phyloP scores from a whole-genome alignment of 23 tunicate species.

The Ciona savignyi region DNA sequence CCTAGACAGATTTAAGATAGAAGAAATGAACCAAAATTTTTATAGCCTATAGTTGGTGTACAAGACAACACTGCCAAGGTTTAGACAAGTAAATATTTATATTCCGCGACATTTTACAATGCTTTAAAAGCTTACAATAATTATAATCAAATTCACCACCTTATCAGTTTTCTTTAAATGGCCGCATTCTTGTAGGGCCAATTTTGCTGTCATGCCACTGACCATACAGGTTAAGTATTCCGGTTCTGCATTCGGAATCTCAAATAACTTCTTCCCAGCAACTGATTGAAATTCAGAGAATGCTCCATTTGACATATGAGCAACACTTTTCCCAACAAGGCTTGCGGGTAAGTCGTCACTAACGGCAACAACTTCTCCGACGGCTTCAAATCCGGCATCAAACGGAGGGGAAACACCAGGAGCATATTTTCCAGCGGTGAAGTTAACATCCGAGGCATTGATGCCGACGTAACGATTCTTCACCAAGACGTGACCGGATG shows the following conservation, averaged over 20 bases:
- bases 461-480: slow-evolving; percentile 75
- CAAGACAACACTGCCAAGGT: no score
- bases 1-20: slow-evolving; percentile 13
- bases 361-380: slow-evolving; percentile 87
- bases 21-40: no score
- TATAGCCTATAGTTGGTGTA: no score
- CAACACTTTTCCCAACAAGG: slow-evolving; percentile 58
- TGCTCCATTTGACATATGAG: slow-evolving; percentile 83
- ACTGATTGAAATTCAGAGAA: slow-evolving; percentile 82
- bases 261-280: slow-evolving; percentile 23
- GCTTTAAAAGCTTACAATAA: no score
- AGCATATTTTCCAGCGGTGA: slow-evolving; percentile 73
- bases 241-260: slow-evolving; percentile 38
- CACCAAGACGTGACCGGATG: slow-evolving; percentile 42
- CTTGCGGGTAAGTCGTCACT: slow-evolving; percentile 41
- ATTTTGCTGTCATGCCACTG: slow-evolving; percentile 92
- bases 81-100: no score
- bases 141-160: no score
- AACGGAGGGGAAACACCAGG: slow-evolving; percentile 81
- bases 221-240: slow-evolving; percentile 76
- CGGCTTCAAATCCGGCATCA: slow-evolving; percentile 94
- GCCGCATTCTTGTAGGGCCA: slow-evolving; percentile 57
- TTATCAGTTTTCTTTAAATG: slow-evolving; percentile 50
- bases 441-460: slow-evolving; percentile 93
- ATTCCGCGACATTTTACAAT: not conserved